Conservation (phyloP, 30 jellyfish, hydroid and myxozoan species). For the Cassiopea xamachana region DNA sequence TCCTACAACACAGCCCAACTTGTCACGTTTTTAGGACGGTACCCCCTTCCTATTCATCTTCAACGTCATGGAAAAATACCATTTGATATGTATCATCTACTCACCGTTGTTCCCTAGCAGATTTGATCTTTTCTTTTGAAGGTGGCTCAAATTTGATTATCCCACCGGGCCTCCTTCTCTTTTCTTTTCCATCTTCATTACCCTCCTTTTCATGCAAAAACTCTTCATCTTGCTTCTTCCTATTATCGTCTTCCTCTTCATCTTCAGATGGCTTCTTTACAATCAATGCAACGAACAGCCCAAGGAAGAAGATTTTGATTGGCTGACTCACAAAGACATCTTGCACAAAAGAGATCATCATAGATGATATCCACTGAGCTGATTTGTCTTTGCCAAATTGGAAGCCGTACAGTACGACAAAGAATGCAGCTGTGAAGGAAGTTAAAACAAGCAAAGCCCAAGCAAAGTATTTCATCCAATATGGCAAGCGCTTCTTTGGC, state of each 20-base stretch:
- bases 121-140: slow-evolving; percentile 82
- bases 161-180: slow-evolving; percentile 55
- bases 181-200: slow-evolving; percentile 13
- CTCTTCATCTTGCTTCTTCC: slow-evolving; percentile 86
- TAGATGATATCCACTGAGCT: slow-evolving; percentile 90
- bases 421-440: slow-evolving; percentile 94
- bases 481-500: slow-evolving; percentile 79
- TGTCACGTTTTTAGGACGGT: no score
- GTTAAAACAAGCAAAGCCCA: slow-evolving; percentile 85
- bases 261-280: slow-evolving; percentile 95
- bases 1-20: no score
- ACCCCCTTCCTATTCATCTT: no score
- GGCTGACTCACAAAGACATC: slow-evolving; percentile 95
- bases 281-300: slow-evolving; percentile 87
- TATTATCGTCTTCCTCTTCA: slow-evolving; percentile 84
- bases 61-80: no score
- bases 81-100: not conserved
- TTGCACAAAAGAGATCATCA: slow-evolving; percentile 89
- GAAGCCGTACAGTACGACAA: slow-evolving; percentile 95
- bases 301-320: slow-evolving; percentile 84
- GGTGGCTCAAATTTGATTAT: slow-evolving; percentile 95
- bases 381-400: slow-evolving; percentile 94
- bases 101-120: slow-evolving; percentile 88
- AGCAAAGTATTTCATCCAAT: slow-evolving; percentile 96
- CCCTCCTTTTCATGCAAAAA: slow-evolving; percentile 36